These are phyloP conservation scores for Anableps anableps DNA, from an alignment of 2,797 vertebrate species.

Conservation along the genomic window DNA sequence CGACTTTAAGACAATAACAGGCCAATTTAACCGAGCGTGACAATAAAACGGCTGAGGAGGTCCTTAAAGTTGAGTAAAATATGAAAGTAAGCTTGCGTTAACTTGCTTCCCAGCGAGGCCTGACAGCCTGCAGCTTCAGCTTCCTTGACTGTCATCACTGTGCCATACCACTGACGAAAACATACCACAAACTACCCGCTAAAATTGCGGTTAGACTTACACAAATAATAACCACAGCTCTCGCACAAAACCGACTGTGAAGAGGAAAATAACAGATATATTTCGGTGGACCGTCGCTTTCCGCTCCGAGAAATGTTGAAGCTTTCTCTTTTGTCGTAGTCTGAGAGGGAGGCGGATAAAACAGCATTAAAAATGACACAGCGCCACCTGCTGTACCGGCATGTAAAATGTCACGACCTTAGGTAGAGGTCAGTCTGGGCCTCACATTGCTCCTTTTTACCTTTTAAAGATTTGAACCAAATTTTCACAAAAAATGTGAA, in stretches of 20 bases:
- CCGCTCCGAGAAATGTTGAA: too few relatives aligned
- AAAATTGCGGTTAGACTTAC: conserved; percentile 60
- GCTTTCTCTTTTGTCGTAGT: not conserved
- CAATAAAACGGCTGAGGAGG: not conserved
- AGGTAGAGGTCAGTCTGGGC: not conserved
- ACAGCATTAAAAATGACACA: rapidly evolving
- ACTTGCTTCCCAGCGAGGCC: conserved; percentile 32
- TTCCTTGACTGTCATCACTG: not conserved
- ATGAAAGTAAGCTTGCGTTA: conserved; percentile 9
- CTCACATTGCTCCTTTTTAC: too few relatives aligned
- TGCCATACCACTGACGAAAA: rapidly evolving
- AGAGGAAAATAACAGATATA: not conserved
- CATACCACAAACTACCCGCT: not conserved
- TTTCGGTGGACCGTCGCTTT: not conserved
- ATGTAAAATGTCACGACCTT: too few relatives aligned
- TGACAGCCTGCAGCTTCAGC: not conserved
- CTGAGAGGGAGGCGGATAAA: not conserved
- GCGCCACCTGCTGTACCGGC: conserved; percentile 25
- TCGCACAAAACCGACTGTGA: conserved; percentile 10
- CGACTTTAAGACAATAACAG: not conserved
- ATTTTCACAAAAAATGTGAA: not conserved
- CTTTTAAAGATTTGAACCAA: not conserved
- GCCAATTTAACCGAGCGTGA: not conserved
- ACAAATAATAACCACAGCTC: conserved; percentile 32
- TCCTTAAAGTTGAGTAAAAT: not conserved